Evolutionary conservation across 2,888 invertebrate genomes (phyloP).

Genomic region (Pandemis corylana): DNA sequence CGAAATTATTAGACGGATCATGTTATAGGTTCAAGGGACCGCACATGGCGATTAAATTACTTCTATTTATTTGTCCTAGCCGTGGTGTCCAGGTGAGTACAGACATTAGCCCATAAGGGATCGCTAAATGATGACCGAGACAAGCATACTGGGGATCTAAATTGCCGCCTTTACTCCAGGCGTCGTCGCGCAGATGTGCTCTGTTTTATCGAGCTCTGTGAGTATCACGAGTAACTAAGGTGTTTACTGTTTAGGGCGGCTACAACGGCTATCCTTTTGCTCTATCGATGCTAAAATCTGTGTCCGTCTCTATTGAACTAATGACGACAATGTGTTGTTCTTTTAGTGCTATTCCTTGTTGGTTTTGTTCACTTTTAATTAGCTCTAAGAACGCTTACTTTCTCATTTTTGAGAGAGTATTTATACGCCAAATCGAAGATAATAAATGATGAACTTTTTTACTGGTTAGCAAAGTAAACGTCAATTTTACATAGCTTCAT

Average conservation of each 20-base stretch:
- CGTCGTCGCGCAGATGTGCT: constrained; percentile 66
- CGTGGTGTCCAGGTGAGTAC: neutral
- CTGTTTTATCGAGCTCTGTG: constrained; percentile 29
- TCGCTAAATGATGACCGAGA: constrained; percentile 2
- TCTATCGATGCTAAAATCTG: neutral
- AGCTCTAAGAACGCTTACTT: too few relatives aligned
- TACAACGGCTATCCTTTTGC: neutral
- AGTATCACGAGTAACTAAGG: neutral
- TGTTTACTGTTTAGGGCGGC: constrained; percentile 3
- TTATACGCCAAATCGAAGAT: too few relatives aligned
- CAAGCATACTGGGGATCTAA: constrained; percentile 44
- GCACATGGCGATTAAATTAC: neutral
- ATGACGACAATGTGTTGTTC: neutral
- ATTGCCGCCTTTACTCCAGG: constrained; percentile 66
- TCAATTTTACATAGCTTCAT: too few relatives aligned
- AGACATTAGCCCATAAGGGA: neutral
- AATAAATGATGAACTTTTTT: too few relatives aligned
- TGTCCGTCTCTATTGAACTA: neutral
- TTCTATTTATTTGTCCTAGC: neutral
- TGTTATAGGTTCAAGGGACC: neutral
- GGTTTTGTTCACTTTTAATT: too few relatives aligned
- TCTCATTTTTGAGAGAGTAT: too few relatives aligned
- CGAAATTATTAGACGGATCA: too few relatives aligned
- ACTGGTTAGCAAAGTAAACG: too few relatives aligned
- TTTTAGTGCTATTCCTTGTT: too few relatives aligned